These are phyloP conservation scores for Harpegnathos saltator DNA, from an alignment of 1,140 invertebrate species.

Conservation along the genomic window DNA sequence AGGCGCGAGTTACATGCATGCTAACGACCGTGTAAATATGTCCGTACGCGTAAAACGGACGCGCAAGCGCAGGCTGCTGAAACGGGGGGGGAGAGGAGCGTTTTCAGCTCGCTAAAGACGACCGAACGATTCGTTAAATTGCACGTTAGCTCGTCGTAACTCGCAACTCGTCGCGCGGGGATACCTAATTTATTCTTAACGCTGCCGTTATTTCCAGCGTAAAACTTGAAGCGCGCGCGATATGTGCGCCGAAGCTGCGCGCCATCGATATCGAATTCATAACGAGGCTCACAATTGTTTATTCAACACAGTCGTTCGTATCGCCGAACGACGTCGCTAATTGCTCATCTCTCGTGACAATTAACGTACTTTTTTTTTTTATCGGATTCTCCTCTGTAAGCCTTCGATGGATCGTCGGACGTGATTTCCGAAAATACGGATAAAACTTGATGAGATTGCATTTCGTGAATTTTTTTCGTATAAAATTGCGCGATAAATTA, in stretches of 20 bases:
- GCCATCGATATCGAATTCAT: not conserved
- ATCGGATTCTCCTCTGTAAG: too few species aligned
- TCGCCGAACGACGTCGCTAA: too few species aligned
- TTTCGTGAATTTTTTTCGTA: too few species aligned
- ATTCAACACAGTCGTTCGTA: too few species aligned
- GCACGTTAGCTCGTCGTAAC: not conserved
- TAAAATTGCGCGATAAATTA: slow-evolving; percentile 1
- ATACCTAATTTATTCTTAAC: slow-evolving; percentile 4
- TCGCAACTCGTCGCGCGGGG: not conserved
- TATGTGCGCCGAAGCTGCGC: not conserved
- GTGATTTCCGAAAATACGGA: not conserved
- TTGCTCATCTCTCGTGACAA: too few species aligned
- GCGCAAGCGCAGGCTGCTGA: not conserved
- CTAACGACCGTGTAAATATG: slow-evolving; percentile 42
- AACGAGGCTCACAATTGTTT: too few species aligned
- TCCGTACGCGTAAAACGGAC: not conserved
- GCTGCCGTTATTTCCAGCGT: not conserved
- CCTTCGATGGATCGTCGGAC: too few species aligned
- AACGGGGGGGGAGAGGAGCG: not conserved
- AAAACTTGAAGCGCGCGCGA: not conserved
- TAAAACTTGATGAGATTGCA: not conserved
- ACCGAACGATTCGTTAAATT: slow-evolving; percentile 17
- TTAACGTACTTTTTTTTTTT: too few species aligned
- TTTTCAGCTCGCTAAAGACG: slow-evolving; percentile 26
- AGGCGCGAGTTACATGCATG: slow-evolving; percentile 22